Conservation (phyloP, 2,113 vertebrate genomes). For the Callopanchax toddi region DNA sequence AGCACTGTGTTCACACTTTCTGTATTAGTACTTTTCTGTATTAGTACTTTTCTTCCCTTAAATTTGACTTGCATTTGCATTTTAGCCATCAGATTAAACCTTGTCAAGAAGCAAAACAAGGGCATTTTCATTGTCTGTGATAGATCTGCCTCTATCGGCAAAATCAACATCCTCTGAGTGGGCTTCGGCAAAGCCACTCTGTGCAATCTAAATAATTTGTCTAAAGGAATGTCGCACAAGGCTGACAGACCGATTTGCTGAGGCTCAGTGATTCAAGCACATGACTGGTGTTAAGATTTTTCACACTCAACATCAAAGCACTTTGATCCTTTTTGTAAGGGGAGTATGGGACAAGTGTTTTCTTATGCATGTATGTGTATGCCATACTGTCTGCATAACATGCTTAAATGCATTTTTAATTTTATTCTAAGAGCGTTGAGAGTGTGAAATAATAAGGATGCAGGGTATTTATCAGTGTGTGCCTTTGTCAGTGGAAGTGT, state of each 20-base stretch:
- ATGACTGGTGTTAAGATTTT: slow-evolving; percentile 30
- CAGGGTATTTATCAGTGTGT: neutral
- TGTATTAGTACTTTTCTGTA: neutral
- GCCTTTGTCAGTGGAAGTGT: neutral
- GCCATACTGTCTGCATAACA: neutral
- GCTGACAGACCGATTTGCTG: slow-evolving; percentile 48
- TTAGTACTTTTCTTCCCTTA: slow-evolving; percentile 8
- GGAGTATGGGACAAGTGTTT: slow-evolving; percentile 12
- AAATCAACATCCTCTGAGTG: slow-evolving; percentile 45
- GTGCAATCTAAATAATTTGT: slow-evolving; percentile 44
- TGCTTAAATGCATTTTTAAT: neutral
- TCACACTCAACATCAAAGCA: slow-evolving; percentile 44
- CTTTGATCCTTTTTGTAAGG: slow-evolving; percentile 32
- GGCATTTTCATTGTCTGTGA: slow-evolving; percentile 9
- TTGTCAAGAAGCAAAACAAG: slow-evolving; percentile 23
- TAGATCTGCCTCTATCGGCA: slow-evolving; percentile 24
- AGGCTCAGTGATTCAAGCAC: slow-evolving; percentile 38
- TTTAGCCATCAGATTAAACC: slow-evolving; percentile 16
- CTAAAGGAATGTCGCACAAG: slow-evolving; percentile 23
- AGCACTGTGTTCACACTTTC: neutral
- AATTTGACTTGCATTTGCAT: slow-evolving; percentile 18
- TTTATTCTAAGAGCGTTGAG: neutral
- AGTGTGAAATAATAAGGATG: neutral
- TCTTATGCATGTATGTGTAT: neutral
- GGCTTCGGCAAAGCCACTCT: slow-evolving; percentile 21